Conservation (phyloP, 2,888 invertebrate species). For the Cyaniris semiargus region DNA sequence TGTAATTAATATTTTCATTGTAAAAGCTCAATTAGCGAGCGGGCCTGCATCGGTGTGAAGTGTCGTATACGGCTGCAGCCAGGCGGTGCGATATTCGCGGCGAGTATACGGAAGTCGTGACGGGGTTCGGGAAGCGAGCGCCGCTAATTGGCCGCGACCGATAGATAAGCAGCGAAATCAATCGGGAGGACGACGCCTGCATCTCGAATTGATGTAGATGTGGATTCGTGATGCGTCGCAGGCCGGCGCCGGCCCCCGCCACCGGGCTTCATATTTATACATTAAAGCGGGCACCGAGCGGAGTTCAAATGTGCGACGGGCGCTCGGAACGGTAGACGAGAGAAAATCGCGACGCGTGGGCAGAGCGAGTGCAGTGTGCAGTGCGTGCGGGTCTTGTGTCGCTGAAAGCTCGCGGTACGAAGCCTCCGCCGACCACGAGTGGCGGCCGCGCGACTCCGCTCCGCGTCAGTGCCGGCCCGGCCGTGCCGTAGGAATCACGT, state of each 20-base stretch:
- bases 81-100: slow-evolving; percentile 51
- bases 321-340: slow-evolving; percentile 77
- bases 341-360: slow-evolving; percentile 75
- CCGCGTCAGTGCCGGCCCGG: slow-evolving; percentile 80
- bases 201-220: slow-evolving; percentile 77
- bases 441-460: slow-evolving; percentile 58
- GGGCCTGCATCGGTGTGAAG: background rate
- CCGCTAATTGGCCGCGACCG: slow-evolving; percentile 75
- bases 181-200: slow-evolving; percentile 76
- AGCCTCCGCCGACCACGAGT: slow-evolving; percentile 61
- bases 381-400: slow-evolving; percentile 76
- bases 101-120: slow-evolving; percentile 62
- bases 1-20: background rate
- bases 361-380: slow-evolving; percentile 80
- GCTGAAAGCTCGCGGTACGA: slow-evolving; percentile 78
- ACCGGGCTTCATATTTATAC: slow-evolving; percentile 79
- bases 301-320: slow-evolving; percentile 79
- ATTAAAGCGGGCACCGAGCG: slow-evolving; percentile 73
- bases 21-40: background rate
- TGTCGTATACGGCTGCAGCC: background rate
- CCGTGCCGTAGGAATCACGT: slow-evolving; percentile 77
- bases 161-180: slow-evolving; percentile 76
- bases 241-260: slow-evolving; percentile 75
- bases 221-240: slow-evolving; percentile 75
- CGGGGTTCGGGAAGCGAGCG: slow-evolving; percentile 57